Conservation (phyloP, 2,113 vertebrate genomes). For the Catharus fuscescens region DNA sequence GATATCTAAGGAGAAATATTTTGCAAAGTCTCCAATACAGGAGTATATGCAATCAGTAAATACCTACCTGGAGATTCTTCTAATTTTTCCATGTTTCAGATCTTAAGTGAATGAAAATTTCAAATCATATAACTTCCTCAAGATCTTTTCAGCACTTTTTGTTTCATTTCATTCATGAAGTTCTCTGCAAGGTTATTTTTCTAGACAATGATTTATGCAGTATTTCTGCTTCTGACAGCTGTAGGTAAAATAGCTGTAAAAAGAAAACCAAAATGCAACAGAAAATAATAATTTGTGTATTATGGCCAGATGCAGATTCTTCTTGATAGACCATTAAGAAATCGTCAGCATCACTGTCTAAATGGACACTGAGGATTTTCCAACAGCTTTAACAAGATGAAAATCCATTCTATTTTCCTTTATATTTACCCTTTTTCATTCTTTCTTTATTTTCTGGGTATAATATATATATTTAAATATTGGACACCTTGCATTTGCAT, state of each 20-base stretch:
- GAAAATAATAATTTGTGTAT: neutral
- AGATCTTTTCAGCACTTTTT: neutral
- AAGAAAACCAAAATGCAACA: neutral
- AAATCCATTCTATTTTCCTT: neutral
- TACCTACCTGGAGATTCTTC: neutral
- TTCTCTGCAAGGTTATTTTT: neutral
- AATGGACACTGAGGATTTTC: neutral
- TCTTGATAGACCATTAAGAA: neutral
- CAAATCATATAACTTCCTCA: neutral
- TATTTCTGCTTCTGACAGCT: neutral
- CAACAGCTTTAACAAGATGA: neutral
- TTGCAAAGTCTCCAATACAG: neutral
- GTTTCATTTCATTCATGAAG: neutral
- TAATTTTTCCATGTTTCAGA: neutral
- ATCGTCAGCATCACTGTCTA: neutral
- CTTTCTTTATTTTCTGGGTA: neutral
- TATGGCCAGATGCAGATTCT: neutral
- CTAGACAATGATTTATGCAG: neutral
- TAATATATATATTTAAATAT: neutral
- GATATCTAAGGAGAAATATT: neutral
- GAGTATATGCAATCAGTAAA: neutral
- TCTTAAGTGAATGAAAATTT: neutral
- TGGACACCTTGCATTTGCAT: neutral
- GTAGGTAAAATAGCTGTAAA: neutral
- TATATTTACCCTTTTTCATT: neutral